Evolutionary conservation across 2,888 invertebrate species (phyloP), one percentile per base, ranked within the genome.

Genomic region (Peribatodes rhomboidaria): DNA sequence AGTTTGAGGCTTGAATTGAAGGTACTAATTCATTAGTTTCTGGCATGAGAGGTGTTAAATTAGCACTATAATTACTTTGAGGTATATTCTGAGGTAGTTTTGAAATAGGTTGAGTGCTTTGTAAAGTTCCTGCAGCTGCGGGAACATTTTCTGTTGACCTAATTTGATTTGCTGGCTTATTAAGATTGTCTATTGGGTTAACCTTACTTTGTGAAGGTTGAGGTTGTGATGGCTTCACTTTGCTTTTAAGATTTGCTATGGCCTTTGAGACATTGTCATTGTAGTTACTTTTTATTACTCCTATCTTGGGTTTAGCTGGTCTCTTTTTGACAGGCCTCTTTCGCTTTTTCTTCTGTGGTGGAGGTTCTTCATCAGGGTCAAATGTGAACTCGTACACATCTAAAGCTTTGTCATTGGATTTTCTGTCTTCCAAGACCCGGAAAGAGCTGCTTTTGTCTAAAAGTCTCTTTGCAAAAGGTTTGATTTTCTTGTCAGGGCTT

Each of bases 351-450:
- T 92, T 92, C 50, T 82, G 80, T 16, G 86, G 86, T 56, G 82
- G 74, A 11, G 93, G 92, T 77, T 93, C 93, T 50, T 93, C 91
- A 67, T 81, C 80, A 0, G 93, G 93, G 68, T 94, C 90, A 82
- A 80, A 93, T 16, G 92, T 92, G 59, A 94, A 94, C 71, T 94
- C 93, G 75, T 94, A 94, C 2, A 93, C 76, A 78, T 92, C 92
- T 61, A 83, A 65, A 9, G 78, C 76, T 63, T 74, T 73, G 65
- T 82, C 76, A 54, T 80, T 80, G 4, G 49, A 35, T 49, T 49
- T 33, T 63, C 80, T 84, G 2, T 85, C 81, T 56, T 87, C 87
- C 55, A 89, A 77, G 14, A 90, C 71, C 78, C 77, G 83, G 44
- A 85, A 81, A 42, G 89, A 89, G 4, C 73, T 69, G 65, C 78